Conservation (phyloP, 2,113 vertebrate species). For the Typhlomys cinereus region DNA sequence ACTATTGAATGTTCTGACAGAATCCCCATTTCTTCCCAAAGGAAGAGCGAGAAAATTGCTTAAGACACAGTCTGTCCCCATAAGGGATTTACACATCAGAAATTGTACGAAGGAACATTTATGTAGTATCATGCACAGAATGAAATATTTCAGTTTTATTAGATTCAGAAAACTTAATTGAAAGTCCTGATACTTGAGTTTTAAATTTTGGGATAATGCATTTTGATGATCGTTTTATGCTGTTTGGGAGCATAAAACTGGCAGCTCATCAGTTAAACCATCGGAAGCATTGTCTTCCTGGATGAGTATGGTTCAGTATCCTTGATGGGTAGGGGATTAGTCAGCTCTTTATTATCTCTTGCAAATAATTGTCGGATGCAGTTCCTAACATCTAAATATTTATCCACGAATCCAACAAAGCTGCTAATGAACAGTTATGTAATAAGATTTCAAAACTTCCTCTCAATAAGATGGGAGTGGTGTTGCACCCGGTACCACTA, state of each 20-base stretch:
- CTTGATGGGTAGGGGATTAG: conserved; percentile 40
- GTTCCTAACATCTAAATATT: conserved; percentile 43
- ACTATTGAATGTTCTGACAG: neutral
- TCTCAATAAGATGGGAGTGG: neutral
- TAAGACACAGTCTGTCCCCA: neutral
- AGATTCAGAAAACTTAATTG: neutral
- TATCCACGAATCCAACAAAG: conserved; percentile 3
- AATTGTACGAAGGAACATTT: neutral
- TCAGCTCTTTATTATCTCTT: conserved; percentile 72
- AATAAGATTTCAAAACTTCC: conserved; percentile 2
- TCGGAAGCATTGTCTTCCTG: conserved; percentile 4
- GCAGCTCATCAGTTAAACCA: conserved; percentile 23
- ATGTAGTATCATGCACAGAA: neutral
- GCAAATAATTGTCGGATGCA: conserved; percentile 65
- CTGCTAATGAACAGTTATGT: neutral
- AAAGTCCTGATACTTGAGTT: neutral
- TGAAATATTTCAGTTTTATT: conserved; percentile 20
- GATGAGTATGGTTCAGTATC: conserved; percentile 51
- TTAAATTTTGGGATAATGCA: neutral
- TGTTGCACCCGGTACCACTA: neutral
- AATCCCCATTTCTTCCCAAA: neutral
- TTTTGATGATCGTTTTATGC: neutral
- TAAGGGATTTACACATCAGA: neutral
- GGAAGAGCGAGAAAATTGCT: neutral
- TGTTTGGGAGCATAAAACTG: neutral